Percentiles rank a stretch among this genome's conserved stretches.
These are phyloP conservation scores for Trileptium ribeirensis DNA, from an alignment of 2,888 invertebrate species.

Conservation along the genomic window DNA sequence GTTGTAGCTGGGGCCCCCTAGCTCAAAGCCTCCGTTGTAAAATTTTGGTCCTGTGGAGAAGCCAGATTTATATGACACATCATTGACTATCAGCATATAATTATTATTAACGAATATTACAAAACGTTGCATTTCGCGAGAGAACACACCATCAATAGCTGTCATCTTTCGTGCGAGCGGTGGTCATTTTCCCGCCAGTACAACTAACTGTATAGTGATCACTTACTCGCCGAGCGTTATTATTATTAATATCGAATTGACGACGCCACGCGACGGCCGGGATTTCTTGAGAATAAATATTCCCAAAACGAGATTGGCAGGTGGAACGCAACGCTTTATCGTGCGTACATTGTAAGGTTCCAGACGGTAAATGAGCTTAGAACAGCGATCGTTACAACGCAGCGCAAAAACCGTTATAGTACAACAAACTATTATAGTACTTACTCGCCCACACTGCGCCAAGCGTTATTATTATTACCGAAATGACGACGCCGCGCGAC, in stretches of 20 bases:
- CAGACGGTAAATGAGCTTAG: constrained; percentile 57
- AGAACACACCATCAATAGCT: too few species aligned
- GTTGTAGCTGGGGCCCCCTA: too few species aligned
- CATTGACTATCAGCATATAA: too few species aligned
- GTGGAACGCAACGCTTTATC: constrained; percentile 55
- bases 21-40: too few species aligned
- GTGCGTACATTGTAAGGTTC: constrained; percentile 58
- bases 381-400: constrained; percentile 51
- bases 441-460: constrained; percentile 55
- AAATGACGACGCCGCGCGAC: constrained; percentile 43
- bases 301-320: constrained; percentile 53
- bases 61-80: too few species aligned
- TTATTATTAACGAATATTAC: too few species aligned
- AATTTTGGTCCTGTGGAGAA: too few species aligned
- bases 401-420: background rate
- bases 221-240: background rate
- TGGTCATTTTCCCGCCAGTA: too few species aligned
- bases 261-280: constrained; percentile 45
- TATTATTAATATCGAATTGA: constrained; percentile 50
- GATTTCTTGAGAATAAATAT: constrained; percentile 51
- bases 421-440: background rate
- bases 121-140: too few species aligned
- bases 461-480: constrained; percentile 51
- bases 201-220: too few species aligned
- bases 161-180: too few species aligned